A percentile compares a stretch with the other conserved stretches of the same genome.
These are phyloP conservation scores for Myotis findleyi DNA, from an alignment of 2,797 vertebrate species.

Conservation along the genomic window DNA sequence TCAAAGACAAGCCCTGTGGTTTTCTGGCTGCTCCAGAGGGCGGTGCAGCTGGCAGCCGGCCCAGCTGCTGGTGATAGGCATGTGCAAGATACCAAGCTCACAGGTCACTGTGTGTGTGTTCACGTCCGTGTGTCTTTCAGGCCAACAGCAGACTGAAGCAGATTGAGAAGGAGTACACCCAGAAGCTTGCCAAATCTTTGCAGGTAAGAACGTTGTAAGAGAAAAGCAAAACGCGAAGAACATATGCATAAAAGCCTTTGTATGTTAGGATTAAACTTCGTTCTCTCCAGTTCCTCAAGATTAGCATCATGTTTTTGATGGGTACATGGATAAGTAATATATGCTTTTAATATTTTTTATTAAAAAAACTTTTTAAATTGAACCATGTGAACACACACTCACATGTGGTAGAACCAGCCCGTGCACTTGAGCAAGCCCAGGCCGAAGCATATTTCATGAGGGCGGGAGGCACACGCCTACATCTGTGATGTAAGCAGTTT, in stretches of 20 bases:
- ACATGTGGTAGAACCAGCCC: slow-evolving; percentile 70
- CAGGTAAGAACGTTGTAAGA: slow-evolving; percentile 87
- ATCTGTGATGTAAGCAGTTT: slow-evolving; percentile 38
- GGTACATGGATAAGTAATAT: not conserved
- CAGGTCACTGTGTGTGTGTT: slow-evolving; percentile 88
- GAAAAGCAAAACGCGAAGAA: slow-evolving; percentile 6
- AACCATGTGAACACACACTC: slow-evolving; percentile 22
- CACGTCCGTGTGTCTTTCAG: slow-evolving; percentile 89
- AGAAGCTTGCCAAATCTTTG: slow-evolving; percentile 92
- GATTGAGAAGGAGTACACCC: slow-evolving; percentile 92
- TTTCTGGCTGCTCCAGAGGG: slow-evolving; percentile 92
- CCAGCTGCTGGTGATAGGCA: slow-evolving; percentile 89
- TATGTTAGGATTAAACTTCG: not conserved
- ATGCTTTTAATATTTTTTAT: slow-evolving; percentile 49
- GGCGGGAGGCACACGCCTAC: slow-evolving; percentile 22
- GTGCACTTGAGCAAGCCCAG: slow-evolving; percentile 71
- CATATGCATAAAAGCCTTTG: not conserved
- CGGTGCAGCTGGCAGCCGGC: slow-evolving; percentile 88
- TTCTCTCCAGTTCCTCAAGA: slow-evolving; percentile 5
- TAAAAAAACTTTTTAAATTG: slow-evolving; percentile 31
- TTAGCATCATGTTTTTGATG: not conserved
- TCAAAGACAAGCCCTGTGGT: slow-evolving; percentile 91
- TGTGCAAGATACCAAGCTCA: slow-evolving; percentile 89
- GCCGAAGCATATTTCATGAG: slow-evolving; percentile 48
- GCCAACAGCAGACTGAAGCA: slow-evolving; percentile 93